These are phyloP conservation scores for Pitangus sulphuratus DNA, from an alignment of 2,797 vertebrate genomes.

Conservation along the genomic window DNA sequence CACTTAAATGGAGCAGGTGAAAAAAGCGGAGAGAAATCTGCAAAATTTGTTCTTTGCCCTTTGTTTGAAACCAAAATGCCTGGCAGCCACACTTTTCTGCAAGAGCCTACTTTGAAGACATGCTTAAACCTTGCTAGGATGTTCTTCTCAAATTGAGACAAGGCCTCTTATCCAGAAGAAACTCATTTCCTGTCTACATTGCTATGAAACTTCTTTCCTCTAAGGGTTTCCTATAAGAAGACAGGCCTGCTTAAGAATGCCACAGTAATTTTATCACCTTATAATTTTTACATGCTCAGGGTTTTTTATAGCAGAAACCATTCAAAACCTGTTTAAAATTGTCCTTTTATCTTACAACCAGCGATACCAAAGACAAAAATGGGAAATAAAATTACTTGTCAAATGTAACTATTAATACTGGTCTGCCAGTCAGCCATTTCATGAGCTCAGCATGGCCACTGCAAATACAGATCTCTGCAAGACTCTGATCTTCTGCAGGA, in stretches of 20 bases:
- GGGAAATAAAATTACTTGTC: background rate
- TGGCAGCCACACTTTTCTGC: background rate
- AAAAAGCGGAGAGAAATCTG: background rate
- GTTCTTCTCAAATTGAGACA: rapidly evolving
- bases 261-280: background rate
- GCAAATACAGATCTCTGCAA: background rate
- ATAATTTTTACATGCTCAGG: background rate
- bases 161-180: background rate
- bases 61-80: background rate
- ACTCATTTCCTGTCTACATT: background rate
- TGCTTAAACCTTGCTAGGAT: background rate
- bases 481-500: background rate
- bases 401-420: background rate
- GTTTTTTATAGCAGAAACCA: background rate
- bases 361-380: background rate
- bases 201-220: background rate
- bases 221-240: rapidly evolving
- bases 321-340: background rate
- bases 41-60: background rate
- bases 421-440: background rate
- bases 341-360: background rate
- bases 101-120: rapidly evolving
- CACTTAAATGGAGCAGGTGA: background rate
- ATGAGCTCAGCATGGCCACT: background rate
- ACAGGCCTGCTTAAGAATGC: background rate